Percentiles rank a stretch among this genome's conserved stretches.
Conservation (phyloP, 2,113 vertebrate genomes). For the Falco punctatus region DNA sequence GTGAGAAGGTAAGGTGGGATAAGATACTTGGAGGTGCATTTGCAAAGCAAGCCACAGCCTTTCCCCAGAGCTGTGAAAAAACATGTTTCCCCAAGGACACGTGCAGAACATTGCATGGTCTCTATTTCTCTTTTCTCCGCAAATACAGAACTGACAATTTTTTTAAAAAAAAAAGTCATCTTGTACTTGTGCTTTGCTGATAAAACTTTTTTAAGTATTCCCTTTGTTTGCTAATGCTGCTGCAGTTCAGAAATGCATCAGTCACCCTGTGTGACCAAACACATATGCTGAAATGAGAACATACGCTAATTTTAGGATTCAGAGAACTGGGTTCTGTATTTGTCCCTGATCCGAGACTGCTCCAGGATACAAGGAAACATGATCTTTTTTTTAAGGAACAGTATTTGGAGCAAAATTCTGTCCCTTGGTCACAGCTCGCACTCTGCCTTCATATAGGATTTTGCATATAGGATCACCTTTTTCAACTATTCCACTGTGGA, state of each 20-base stretch:
- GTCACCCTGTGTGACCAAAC: not conserved
- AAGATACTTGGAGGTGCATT: not conserved
- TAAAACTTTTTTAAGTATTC: slow-evolving; percentile 10
- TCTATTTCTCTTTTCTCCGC: not conserved
- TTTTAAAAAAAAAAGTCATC: not conserved
- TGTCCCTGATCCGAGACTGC: slow-evolving; percentile 26
- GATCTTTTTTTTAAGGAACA: slow-evolving; percentile 47
- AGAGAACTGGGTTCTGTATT: slow-evolving; percentile 45
- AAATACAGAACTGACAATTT: not conserved
- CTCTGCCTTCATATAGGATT: not conserved
- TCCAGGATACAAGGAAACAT: slow-evolving; percentile 40
- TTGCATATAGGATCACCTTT: not conserved
- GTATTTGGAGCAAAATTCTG: slow-evolving; percentile 14
- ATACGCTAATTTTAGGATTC: slow-evolving; percentile 66
- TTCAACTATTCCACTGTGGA: not conserved
- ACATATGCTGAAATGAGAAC: slow-evolving; percentile 51
- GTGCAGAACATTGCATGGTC: not conserved
- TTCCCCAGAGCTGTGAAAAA: not conserved
- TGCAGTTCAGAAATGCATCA: slow-evolving; percentile 22
- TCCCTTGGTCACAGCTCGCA: not conserved
- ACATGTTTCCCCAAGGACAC: not conserved
- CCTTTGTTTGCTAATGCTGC: not conserved
- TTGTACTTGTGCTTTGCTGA: not conserved
- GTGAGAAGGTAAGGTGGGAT: not conserved
- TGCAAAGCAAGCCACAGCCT: not conserved